phyloP scores from a whole-genome alignment of 2,888 invertebrate genomes.

The Celastrina argiolus region DNA sequence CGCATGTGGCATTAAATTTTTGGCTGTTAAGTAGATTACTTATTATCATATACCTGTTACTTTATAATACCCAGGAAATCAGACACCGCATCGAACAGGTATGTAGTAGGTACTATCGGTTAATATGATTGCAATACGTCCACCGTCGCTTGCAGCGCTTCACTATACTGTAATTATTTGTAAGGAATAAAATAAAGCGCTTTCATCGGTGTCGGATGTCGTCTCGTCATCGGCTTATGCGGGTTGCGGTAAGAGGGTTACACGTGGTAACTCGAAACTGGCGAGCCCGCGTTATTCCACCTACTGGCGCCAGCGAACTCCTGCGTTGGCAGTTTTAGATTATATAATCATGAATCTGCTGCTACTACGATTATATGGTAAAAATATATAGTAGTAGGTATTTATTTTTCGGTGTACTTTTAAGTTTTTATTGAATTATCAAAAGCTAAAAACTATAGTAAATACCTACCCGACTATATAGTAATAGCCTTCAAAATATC shows the following conservation, averaged over 20 bases:
- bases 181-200: background rate
- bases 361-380: background rate
- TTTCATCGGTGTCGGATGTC: background rate
- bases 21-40: background rate
- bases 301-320: conserved; percentile 12
- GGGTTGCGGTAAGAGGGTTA: conserved; percentile 50
- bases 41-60: background rate
- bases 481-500: no score
- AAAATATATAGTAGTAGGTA: background rate
- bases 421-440: no score
- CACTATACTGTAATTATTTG: background rate
- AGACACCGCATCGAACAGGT: background rate
- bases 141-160: background rate
- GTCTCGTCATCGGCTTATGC: conserved; percentile 30
- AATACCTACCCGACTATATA: no score
- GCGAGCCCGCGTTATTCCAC: conserved; percentile 31
- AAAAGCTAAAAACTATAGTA: no score
- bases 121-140: background rate
- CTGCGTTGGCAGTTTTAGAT: background rate
- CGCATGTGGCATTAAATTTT: no score
- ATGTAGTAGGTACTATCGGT: background rate
- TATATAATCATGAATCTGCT: background rate
- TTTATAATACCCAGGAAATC: background rate
- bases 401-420: background rate
- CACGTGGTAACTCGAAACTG: conserved; percentile 25